Conservation (phyloP, 2,888 invertebrate genomes). For the Drosophila subquinaria region DNA sequence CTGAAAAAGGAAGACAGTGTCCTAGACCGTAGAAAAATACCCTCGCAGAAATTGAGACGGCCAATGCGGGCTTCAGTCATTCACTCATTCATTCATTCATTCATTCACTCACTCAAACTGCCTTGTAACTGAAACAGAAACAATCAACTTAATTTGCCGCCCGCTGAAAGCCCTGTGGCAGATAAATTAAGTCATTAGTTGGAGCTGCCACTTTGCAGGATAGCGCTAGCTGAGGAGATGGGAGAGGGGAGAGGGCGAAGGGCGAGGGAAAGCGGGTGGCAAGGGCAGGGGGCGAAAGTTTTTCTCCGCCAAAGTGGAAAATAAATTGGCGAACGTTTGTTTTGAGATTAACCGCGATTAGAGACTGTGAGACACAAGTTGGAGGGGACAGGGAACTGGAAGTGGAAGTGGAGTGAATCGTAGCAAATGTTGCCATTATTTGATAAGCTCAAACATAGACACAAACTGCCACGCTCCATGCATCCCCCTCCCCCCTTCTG, state of each 20-base stretch:
- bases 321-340: constrained; percentile 85
- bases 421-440: constrained; percentile 83
- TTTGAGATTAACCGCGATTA: constrained; percentile 85
- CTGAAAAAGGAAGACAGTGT: background rate
- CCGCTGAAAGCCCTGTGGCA: constrained; percentile 84
- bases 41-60: constrained; percentile 8
- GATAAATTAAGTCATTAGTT: constrained; percentile 86
- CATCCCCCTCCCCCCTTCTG: background rate
- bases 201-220: constrained; percentile 67
- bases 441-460: constrained; percentile 81
- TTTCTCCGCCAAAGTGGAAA: constrained; percentile 77
- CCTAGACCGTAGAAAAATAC: background rate
- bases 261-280: background rate
- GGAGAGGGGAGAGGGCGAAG: too few species aligned
- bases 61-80: constrained; percentile 51
- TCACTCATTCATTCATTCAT: constrained; percentile 14
- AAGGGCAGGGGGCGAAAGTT: constrained; percentile 49
- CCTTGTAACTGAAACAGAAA: constrained; percentile 57
- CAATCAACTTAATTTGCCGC: constrained; percentile 84
- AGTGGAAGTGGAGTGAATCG: constrained; percentile 56
- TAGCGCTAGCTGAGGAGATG: background rate
- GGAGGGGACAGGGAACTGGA: background rate
- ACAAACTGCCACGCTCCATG: constrained; percentile 23
- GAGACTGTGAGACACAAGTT: constrained; percentile 55
- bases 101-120: constrained; percentile 16